Percentiles rank a stretch among this genome's conserved stretches.
phyloP scores from a whole-genome alignment of 1,140 invertebrate species.

The Eupeodes corollae region DNA sequence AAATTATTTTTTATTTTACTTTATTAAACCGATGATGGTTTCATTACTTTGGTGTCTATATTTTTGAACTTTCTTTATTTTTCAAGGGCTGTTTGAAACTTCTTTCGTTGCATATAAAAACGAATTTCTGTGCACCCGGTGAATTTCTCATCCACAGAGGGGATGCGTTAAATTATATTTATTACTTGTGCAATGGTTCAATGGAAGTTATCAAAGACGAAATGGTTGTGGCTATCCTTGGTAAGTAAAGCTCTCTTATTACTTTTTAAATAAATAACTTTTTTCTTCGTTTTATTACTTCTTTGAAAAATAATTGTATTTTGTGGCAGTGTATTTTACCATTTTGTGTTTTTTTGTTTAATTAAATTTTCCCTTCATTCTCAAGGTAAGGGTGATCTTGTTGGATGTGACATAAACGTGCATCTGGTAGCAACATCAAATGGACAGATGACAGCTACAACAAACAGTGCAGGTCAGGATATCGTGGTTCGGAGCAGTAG shows the following conservation, averaged over 20 bases:
- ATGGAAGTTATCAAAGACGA: slow-evolving; percentile 97
- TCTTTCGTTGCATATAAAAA: slow-evolving; percentile 77
- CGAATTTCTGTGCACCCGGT: slow-evolving; percentile 90
- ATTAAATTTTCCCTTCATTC: slow-evolving; percentile 6
- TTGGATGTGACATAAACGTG: slow-evolving; percentile 85
- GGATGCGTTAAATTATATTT: slow-evolving; percentile 90
- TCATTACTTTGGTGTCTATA: too few species aligned
- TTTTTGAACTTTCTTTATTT: too few species aligned
- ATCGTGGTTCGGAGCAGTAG: slow-evolving; percentile 84
- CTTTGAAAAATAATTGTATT: neutral
- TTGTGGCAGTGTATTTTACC: neutral
- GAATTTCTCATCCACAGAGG: slow-evolving; percentile 95
- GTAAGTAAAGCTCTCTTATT: too few species aligned
- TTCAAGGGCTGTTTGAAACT: slow-evolving; percentile 77
- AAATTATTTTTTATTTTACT: too few species aligned
- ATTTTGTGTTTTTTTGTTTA: neutral
- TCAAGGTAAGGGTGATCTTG: slow-evolving; percentile 87
- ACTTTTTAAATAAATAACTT: too few species aligned
- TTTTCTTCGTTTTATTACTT: too few species aligned
- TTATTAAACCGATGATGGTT: too few species aligned
- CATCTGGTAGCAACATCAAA: slow-evolving; percentile 51
- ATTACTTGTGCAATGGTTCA: slow-evolving; percentile 93
- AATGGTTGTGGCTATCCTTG: slow-evolving; percentile 96
- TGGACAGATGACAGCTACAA: slow-evolving; percentile 42
- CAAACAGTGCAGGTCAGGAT: slow-evolving; percentile 49